A percentile compares a stretch with the other conserved stretches of the same genome.
These are phyloP conservation scores for Astyanax mexicanus DNA, from an alignment of 2,797 vertebrate genomes.

Conservation along the genomic window DNA sequence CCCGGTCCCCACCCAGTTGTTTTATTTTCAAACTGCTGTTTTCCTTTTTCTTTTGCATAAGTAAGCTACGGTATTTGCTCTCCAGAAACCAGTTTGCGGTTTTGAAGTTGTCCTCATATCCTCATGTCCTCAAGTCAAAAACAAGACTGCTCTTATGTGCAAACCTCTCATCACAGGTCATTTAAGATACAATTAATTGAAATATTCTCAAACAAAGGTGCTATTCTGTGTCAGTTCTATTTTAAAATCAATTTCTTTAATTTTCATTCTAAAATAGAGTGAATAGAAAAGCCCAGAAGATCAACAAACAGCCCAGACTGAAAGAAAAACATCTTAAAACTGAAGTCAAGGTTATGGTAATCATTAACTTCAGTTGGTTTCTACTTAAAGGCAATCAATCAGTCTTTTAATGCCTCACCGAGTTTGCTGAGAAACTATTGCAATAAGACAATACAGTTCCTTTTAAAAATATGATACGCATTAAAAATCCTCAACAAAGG, in stretches of 20 bases:
- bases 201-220: background rate
- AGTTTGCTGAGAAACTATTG: constrained; percentile 34
- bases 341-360: constrained; percentile 52
- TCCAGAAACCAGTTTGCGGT: constrained; percentile 28
- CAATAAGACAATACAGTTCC: background rate
- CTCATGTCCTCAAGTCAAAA: constrained; percentile 41
- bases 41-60: constrained; percentile 1
- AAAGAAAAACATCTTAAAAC: background rate
- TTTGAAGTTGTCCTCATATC: no score
- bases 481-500: background rate
- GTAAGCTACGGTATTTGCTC: background rate
- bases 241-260: background rate
- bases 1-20: constrained; percentile 57
- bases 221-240: no score
- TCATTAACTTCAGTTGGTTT: constrained; percentile 57
- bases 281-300: background rate
- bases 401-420: constrained; percentile 54
- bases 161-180: background rate
- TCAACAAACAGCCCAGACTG: background rate
- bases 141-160: background rate
- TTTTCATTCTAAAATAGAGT: background rate
- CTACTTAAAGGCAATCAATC: constrained; percentile 55
- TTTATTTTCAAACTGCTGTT: constrained; percentile 52
- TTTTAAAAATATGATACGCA: background rate
- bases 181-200: background rate